Evolutionary conservation across 2,113 vertebrate genomes (phyloP), one percentile per base, ranked within the genome.

Genomic region (Noturus placidus): DNA sequence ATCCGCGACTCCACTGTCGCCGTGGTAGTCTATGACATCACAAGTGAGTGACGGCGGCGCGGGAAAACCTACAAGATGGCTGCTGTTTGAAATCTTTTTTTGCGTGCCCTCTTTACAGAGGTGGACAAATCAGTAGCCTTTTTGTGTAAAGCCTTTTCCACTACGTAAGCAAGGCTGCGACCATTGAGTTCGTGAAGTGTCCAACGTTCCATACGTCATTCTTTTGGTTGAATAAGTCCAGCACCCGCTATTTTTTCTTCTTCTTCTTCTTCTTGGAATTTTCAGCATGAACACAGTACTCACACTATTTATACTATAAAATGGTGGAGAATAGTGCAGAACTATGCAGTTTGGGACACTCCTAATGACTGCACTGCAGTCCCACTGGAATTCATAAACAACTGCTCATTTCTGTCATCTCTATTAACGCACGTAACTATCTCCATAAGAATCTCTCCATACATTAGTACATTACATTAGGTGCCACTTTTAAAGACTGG

Each of bases 11-110:
- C 97, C 94, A 97, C 96, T 94, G 96, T 97, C 93, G 96, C 97
- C 92, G 97, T 97, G 95, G 96, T 97, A 96, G 96, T 97, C 95
- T 97, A 95, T 97, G 97, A 97, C 96, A 97, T 97, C 95, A 97
- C 97, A 97, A 97, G 97, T 97, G 97, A 97, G 97, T 97, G 96
- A 94, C 94, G 94, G 94, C 83, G 93, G 93, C 90, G 94, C 33
- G 33, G 69, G 63, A 86, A 88, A 84, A 20, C 30, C 8, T 20
- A 20, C 86, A 86, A 46, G 50, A 50, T 50, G 50, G 82, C 80
- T 83, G 79, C 76, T 78, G 77, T 82, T 72, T 74, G 2, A 38
- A 8, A 42, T 27, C 7, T 27, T 30, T n/a, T 78, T 33, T 15
- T 52, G 15, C 46, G 14, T 38, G n/a, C 1, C 15, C 4, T 25